phyloP scores from a whole-genome alignment of 2,797 vertebrate genomes.

The Rhinatrema bivittatum region DNA sequence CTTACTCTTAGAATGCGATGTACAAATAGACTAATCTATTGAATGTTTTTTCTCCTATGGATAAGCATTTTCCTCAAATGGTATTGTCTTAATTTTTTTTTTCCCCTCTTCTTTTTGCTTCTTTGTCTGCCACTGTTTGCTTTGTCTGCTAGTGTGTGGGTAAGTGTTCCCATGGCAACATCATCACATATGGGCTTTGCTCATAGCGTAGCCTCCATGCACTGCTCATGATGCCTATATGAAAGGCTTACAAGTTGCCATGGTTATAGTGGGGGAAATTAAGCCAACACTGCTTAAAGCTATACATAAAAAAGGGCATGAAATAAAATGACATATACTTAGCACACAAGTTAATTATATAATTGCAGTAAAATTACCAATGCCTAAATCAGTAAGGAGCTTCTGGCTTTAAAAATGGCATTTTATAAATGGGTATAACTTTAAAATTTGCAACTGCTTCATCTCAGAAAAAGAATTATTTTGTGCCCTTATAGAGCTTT shows the following conservation, averaged over 20 bases:
- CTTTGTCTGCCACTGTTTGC: slow-evolving; percentile 61
- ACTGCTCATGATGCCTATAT: slow-evolving; percentile 49
- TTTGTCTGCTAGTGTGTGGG: slow-evolving; percentile 62
- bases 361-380: too few relatives aligned
- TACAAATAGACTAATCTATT: slow-evolving; percentile 10
- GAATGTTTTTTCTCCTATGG: not conserved
- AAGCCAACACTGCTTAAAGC: slow-evolving; percentile 34
- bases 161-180: slow-evolving; percentile 72
- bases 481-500: slow-evolving; percentile 28
- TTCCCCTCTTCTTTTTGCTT: slow-evolving; percentile 43
- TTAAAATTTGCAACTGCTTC: not conserved
- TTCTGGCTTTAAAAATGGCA: slow-evolving; percentile 1
- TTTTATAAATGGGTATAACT: not conserved
- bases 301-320: slow-evolving; percentile 23
- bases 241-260: slow-evolving; percentile 57
- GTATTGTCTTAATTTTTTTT: slow-evolving; percentile 48
- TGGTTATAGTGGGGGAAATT: slow-evolving; percentile 45
- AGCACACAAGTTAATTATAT: too few relatives aligned
- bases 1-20: not conserved
- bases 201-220: slow-evolving; percentile 54
- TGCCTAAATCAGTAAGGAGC: too few relatives aligned
- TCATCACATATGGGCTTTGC: slow-evolving; percentile 53
- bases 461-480: slow-evolving; percentile 13
- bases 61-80: not conserved
- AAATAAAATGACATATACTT: slow-evolving; percentile 27